phyloP scores from a whole-genome alignment of 2,113 vertebrate genomes.

The Pelecanoides urinatrix region DNA sequence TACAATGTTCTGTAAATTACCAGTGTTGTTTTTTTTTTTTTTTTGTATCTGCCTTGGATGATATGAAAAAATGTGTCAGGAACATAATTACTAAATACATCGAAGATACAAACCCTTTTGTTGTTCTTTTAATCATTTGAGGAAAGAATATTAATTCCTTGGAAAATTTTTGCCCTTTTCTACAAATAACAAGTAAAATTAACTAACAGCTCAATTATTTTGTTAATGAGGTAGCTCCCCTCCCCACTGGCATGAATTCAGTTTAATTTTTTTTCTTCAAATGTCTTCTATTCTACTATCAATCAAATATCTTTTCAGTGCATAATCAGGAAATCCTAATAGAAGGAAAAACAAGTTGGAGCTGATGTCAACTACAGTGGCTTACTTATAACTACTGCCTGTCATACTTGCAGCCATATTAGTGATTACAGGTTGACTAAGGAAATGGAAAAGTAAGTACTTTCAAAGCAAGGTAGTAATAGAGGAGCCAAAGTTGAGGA shows the following conservation, averaged over 20 bases:
- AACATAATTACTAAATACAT: slow-evolving; percentile 69
- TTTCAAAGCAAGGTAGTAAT: background rate
- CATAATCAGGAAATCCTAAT: slow-evolving; percentile 43
- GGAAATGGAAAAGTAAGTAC: background rate
- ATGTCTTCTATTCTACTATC: slow-evolving; percentile 60
- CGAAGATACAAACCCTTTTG: slow-evolving; percentile 63
- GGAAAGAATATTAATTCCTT: slow-evolving; percentile 50
- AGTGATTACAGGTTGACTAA: slow-evolving; percentile 14
- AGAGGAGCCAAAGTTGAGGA: background rate
- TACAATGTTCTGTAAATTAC: slow-evolving; percentile 61
- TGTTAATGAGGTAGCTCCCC: slow-evolving; percentile 65
- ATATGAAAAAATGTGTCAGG: slow-evolving; percentile 62
- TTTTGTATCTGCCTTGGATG: slow-evolving; percentile 45
- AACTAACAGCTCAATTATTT: slow-evolving; percentile 77
- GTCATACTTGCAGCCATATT: background rate
- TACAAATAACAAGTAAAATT: slow-evolving; percentile 71
- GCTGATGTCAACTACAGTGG: background rate
- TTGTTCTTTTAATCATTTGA: slow-evolving; percentile 74
- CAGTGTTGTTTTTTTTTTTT: background rate
- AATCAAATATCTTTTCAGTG: slow-evolving; percentile 56
- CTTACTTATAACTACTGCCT: slow-evolving; percentile 25
- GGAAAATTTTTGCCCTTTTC: slow-evolving; percentile 62
- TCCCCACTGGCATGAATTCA: slow-evolving; percentile 53
- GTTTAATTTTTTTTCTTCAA: slow-evolving; percentile 28
- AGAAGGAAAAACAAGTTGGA: slow-evolving; percentile 29